A percentile compares a stretch with the other conserved stretches of the same genome.
These are phyloP conservation scores for Neopipo cinnamomea DNA, from an alignment of 2,113 vertebrate genomes.

Conservation along the genomic window DNA sequence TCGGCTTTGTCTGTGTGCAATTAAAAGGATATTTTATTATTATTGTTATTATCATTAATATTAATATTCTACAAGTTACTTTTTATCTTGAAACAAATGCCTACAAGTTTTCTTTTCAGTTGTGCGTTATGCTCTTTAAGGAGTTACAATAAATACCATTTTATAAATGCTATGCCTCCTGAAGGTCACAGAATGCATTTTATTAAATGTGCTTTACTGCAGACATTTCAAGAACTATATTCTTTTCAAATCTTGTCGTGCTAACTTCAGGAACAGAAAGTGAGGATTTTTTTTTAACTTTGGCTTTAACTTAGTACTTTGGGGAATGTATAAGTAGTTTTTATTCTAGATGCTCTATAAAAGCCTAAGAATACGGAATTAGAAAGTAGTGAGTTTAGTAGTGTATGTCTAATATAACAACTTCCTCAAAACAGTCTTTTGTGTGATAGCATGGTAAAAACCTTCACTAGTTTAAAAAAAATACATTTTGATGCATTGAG, in stretches of 20 bases:
- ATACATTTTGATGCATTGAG: background rate
- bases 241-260: background rate
- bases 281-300: background rate
- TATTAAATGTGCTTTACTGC: background rate
- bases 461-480: background rate
- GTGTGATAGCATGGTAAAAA: background rate
- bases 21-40: background rate
- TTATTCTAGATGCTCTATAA: background rate
- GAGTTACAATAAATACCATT: background rate
- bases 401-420: background rate
- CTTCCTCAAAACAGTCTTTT: background rate
- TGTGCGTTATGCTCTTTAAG: background rate
- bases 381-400: background rate
- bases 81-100: background rate
- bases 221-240: background rate
- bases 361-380: background rate
- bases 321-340: background rate
- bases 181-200: background rate
- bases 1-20: background rate
- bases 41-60: background rate
- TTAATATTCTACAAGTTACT: background rate
- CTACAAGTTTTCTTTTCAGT: background rate
- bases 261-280: background rate
- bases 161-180: background rate
- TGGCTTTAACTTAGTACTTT: background rate